Conservation (phyloP, 2,888 invertebrate species). For the Microchrysa polita region DNA sequence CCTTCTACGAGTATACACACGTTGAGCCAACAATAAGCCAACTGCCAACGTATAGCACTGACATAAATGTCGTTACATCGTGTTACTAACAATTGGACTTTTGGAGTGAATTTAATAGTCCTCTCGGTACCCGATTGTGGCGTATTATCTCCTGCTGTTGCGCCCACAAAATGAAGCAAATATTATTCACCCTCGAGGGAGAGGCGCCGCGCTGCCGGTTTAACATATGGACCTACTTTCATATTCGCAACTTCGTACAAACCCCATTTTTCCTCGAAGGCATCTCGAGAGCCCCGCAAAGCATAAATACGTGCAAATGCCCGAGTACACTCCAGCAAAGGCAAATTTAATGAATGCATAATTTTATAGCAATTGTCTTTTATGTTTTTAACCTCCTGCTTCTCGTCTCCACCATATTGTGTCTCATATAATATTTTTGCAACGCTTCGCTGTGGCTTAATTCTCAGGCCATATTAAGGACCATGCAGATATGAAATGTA, state of each 20-base stretch:
- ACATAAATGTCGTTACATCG: not conserved
- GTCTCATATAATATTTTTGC: constrained; percentile 15
- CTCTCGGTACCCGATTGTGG: not conserved
- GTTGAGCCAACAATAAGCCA: not conserved
- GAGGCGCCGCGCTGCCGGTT: no score
- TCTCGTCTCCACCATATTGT: not conserved
- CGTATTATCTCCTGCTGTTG: constrained; percentile 1
- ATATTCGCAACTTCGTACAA: not conserved
- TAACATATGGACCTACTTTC: not conserved
- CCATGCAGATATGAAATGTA: constrained; percentile 13
- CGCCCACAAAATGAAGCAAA: not conserved
- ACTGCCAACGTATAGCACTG: not conserved
- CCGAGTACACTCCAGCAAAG: not conserved
- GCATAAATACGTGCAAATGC: not conserved
- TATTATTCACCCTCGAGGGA: not conserved
- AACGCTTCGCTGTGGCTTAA: constrained; percentile 1
- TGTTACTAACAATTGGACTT: constrained; percentile 10
- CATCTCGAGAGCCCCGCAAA: not conserved
- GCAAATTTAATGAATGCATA: constrained; percentile 27
- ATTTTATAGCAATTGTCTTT: constrained; percentile 31
- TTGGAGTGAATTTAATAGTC: constrained; percentile 12
- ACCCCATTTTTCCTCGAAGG: not conserved
- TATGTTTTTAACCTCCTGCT: constrained; percentile 3
- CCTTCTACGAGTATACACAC: not conserved
- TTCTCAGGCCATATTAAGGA: constrained; percentile 15